These are phyloP conservation scores for Myotis myotis DNA, from an alignment of 2,797 vertebrate genomes.

Conservation along the genomic window DNA sequence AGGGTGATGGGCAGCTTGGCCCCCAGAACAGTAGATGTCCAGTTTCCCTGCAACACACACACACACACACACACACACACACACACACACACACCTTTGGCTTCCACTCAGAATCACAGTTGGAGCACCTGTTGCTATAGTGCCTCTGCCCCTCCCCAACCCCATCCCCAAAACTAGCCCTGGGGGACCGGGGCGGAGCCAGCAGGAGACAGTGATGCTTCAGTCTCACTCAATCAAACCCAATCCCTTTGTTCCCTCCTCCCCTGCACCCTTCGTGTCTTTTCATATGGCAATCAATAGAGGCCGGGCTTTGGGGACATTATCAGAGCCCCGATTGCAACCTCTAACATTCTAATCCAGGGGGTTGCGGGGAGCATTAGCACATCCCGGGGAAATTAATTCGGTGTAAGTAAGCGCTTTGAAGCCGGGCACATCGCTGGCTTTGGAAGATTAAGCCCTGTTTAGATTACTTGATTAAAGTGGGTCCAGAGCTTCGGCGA, in stretches of 20 bases:
- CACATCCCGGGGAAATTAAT: conserved; percentile 84
- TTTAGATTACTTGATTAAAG: conserved; percentile 88
- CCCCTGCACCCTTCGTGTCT: conserved; percentile 35
- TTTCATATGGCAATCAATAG: conserved; percentile 78
- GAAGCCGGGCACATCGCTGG: conserved; percentile 80
- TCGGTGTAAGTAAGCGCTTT: conserved; percentile 84
- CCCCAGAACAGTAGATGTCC: not conserved
- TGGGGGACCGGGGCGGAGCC: not conserved
- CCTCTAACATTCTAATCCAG: conserved; percentile 83
- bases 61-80: not conserved
- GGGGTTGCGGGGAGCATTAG: conserved; percentile 80
- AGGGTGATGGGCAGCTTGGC: not conserved
- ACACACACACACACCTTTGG: not conserved
- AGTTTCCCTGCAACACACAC: not conserved
- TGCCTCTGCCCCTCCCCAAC: not conserved
- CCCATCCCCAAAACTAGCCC: not conserved
- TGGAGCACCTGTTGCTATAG: too few species aligned
- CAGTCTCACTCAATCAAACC: conserved; percentile 46
- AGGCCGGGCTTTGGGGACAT: conserved; percentile 74
- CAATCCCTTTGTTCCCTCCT: conserved; percentile 66
- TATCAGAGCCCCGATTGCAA: conserved; percentile 78
- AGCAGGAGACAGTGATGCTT: conserved; percentile 8
- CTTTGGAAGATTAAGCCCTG: conserved; percentile 85
- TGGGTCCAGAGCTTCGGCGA: conserved; percentile 81
- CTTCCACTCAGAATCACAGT: not conserved